phyloP scores from a whole-genome alignment of 2,113 vertebrate genomes.

The Sus scrofa region T2T-Sscrofa CM000817.6:172987501-172988000 shows the following conservation, averaged over 20 bases:
- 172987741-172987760: constrained; percentile 21
- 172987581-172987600: constrained; percentile 55
- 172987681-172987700: constrained; percentile 62
- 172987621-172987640: constrained; percentile 63
- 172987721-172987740: not conserved
- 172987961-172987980: constrained; percentile 31
- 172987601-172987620: constrained; percentile 53
- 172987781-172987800: not conserved
- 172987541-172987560: constrained; percentile 38
- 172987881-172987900: constrained; percentile 23
- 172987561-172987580: constrained; percentile 45
- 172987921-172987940: not conserved
- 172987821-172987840: constrained; percentile 29
- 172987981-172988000: not conserved
- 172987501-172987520: not conserved
- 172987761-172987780: constrained; percentile 27
- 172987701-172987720: constrained; percentile 30
- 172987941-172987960: not conserved
- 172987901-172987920: constrained; percentile 25
- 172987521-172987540: not conserved
- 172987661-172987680: constrained; percentile 45
- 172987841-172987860: not conserved
- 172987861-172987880: not conserved
- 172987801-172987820: not conserved
- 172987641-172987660: constrained; percentile 60